These are phyloP conservation scores for Papilio polytes DNA, from an alignment of 1,140 invertebrate genomes.

Conservation along the genomic window DNA sequence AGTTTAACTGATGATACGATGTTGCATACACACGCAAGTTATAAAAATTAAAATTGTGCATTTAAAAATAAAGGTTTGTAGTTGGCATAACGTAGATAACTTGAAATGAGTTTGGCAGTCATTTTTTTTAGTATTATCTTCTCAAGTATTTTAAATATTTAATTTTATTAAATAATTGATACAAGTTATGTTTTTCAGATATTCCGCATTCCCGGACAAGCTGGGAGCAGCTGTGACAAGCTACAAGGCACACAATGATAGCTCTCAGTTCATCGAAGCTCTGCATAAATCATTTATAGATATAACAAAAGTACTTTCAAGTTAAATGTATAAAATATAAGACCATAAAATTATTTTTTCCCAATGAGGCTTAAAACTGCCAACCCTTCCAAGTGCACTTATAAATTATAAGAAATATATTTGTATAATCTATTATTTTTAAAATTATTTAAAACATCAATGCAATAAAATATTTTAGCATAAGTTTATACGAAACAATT, in stretches of 20 bases:
- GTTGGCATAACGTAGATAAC: too few relatives aligned
- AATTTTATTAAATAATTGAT: slow-evolving; percentile 44
- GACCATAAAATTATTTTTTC: neutral
- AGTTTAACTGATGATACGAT: too few relatives aligned
- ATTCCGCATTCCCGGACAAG: slow-evolving; percentile 89
- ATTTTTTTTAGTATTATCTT: neutral
- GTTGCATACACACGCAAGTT: too few relatives aligned
- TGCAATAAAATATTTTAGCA: neutral
- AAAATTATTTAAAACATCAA: neutral
- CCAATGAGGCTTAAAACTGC: slow-evolving; percentile 25
- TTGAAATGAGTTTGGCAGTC: too few relatives aligned
- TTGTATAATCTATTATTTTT: neutral
- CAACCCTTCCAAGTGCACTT: neutral
- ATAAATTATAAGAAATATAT: neutral
- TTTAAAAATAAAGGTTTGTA: too few relatives aligned
- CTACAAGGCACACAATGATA: slow-evolving; percentile 89
- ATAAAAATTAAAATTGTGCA: too few relatives aligned
- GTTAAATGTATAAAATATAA: slow-evolving; percentile 47
- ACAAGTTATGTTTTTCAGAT: slow-evolving; percentile 82
- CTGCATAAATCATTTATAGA: slow-evolving; percentile 89
- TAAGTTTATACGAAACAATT: neutral
- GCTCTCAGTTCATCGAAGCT: slow-evolving; percentile 88
- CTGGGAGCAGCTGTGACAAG: slow-evolving; percentile 91
- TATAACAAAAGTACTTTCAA: slow-evolving; percentile 79
- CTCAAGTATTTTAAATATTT: neutral